A percentile compares a stretch with the other conserved stretches of the same genome.
Conservation (phyloP, 2,888 invertebrate species). For the Drosophila greeni region DNA sequence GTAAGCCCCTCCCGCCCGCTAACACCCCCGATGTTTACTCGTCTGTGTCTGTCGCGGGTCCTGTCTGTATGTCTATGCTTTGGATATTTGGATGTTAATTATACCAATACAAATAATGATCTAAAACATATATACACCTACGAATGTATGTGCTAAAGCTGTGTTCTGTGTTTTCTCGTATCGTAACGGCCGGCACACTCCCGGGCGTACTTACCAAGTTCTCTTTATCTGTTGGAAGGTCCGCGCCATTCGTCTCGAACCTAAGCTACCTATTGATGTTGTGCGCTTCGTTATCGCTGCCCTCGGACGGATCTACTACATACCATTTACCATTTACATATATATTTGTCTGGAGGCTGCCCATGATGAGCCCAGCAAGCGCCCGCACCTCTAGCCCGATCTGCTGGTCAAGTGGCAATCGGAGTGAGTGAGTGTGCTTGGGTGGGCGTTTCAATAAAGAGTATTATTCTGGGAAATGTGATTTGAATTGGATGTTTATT, state of each 20-base stretch:
- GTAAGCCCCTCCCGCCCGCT: conserved; percentile 20
- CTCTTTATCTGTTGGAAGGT: conserved; percentile 15
- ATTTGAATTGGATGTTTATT: background rate
- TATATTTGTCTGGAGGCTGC: conserved; percentile 8
- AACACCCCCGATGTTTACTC: conserved; percentile 9
- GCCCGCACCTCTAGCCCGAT: conserved; percentile 1
- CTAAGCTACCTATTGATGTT: conserved; percentile 20
- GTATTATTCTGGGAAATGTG: conserved; percentile 32
- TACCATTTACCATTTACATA: conserved; percentile 1
- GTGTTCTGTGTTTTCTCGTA: conserved; percentile 15
- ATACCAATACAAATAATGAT: conserved; percentile 29
- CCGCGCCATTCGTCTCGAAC: background rate
- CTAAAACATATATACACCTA: conserved; percentile 8
- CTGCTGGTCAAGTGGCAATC: conserved; percentile 6
- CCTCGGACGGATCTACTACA: conserved; percentile 9
- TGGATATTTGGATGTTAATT: conserved; percentile 33
- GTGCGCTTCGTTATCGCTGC: conserved; percentile 17
- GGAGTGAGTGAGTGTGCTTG: background rate
- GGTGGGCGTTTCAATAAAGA: conserved; percentile 33
- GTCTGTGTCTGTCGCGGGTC: conserved; percentile 10
- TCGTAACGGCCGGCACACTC: background rate
- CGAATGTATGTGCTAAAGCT: conserved; percentile 11
- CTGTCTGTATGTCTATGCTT: conserved; percentile 31
- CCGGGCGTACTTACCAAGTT: conserved; percentile 5
- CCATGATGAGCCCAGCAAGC: background rate